phyloP scores from a whole-genome alignment of 2,113 vertebrate species.

The Gopherus flavomarginatus region DNA sequence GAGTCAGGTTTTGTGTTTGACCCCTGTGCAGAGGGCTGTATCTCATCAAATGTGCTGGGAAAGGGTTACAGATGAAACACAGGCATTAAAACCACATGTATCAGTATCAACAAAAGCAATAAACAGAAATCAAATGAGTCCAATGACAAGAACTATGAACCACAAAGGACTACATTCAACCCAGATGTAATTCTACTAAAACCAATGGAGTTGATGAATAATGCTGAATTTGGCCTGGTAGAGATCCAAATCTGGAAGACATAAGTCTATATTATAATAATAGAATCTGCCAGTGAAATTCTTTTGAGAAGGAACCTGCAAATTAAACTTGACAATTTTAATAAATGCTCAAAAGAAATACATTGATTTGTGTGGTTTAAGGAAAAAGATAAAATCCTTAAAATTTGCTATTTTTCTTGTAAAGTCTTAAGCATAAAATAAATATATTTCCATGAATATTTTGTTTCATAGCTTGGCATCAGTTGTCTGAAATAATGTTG shows the following conservation, averaged over 20 bases:
- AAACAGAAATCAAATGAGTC: background rate
- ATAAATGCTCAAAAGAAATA: background rate
- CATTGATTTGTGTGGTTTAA: background rate
- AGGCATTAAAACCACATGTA: background rate
- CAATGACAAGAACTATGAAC: background rate
- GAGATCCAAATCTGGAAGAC: background rate
- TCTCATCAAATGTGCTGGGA: background rate
- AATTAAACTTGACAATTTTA: slow-evolving; percentile 7
- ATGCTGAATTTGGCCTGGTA: background rate
- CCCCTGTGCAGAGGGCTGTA: background rate
- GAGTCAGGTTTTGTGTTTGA: background rate
- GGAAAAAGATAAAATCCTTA: background rate
- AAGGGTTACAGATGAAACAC: background rate
- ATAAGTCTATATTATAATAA: background rate
- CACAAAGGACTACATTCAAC: background rate
- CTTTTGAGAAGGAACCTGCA: background rate
- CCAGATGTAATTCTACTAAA: background rate
- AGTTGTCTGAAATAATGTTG: background rate
- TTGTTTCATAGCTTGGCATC: background rate
- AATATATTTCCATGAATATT: background rate
- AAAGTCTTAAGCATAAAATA: background rate
- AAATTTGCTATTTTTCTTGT: background rate
- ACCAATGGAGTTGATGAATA: background rate
- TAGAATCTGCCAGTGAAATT: background rate
- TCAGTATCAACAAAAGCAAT: background rate